Evolutionary conservation across 1,140 invertebrate genomes (phyloP).

Genomic region (Drosophila kurseongensis): DNA sequence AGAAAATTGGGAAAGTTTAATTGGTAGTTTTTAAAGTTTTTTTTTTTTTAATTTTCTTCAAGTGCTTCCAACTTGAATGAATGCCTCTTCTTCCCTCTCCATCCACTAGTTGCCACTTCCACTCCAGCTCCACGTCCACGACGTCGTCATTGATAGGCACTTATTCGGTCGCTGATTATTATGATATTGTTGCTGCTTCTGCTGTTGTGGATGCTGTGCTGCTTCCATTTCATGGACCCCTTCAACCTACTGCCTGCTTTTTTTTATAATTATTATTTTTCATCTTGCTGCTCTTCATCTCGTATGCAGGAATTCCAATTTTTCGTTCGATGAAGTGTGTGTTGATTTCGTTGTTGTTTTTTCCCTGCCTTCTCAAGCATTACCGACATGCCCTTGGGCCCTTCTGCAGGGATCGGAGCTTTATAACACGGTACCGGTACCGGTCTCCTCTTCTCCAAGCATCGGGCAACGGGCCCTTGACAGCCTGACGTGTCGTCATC

Average conservation of each 20-base stretch:
- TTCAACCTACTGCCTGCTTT: conserved; percentile 1
- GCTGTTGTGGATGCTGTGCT: conserved; percentile 41
- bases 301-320: conserved; percentile 83
- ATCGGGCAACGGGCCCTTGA: conserved; percentile 38
- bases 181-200: conserved; percentile 79
- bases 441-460: conserved; percentile 3
- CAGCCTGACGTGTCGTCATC: conserved; percentile 76
- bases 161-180: conserved; percentile 77
- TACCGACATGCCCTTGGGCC: conserved; percentile 64
- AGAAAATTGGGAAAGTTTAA: too few species aligned
- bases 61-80: conserved; percentile 24
- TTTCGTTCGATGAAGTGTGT: conserved; percentile 82
- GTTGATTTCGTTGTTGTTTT: conserved; percentile 74
- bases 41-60: conserved; percentile 6
- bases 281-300: conserved; percentile 73
- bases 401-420: conserved; percentile 15
- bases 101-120: conserved; percentile 44
- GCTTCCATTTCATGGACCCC: conserved; percentile 23
- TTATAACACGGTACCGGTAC: neutral
- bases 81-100: conserved; percentile 18
- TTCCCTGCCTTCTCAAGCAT: conserved; percentile 52
- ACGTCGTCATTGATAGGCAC: conserved; percentile 79
- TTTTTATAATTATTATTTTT: conserved; percentile 66
- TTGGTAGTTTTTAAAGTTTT: neutral
- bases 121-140: conserved; percentile 49